Conservation (phyloP, 1,140 invertebrate species). For the Antheraea pernyi region DNA sequence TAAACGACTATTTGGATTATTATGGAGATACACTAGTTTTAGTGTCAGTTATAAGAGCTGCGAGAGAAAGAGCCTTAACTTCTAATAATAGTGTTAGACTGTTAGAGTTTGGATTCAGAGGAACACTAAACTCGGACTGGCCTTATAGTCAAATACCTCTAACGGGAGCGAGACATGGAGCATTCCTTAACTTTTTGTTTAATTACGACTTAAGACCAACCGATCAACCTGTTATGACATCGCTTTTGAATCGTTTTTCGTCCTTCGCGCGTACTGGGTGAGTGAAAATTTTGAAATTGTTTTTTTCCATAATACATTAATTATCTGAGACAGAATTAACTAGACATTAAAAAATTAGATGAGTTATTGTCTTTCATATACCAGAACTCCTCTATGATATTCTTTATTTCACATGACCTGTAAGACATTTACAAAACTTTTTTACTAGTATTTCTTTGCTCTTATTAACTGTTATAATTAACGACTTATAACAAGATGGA, state of each 20-base stretch:
- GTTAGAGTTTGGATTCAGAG: slow-evolving; percentile 51
- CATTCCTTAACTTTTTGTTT: slow-evolving; percentile 55
- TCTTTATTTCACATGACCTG: too few relatives aligned
- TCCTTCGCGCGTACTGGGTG: slow-evolving; percentile 40
- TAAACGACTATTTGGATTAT: slow-evolving; percentile 63
- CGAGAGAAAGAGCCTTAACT: slow-evolving; percentile 45
- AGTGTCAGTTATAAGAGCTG: slow-evolving; percentile 47
- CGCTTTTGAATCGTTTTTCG: slow-evolving; percentile 35
- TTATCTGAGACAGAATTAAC: too few relatives aligned
- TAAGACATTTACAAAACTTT: too few relatives aligned
- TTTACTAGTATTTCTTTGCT: too few relatives aligned
- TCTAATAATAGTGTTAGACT: slow-evolving; percentile 46
- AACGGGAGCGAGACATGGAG: slow-evolving; percentile 52
- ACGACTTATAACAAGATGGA: too few relatives aligned
- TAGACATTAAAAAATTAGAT: too few relatives aligned
- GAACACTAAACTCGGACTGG: slow-evolving; percentile 51
- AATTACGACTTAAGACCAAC: slow-evolving; percentile 40
- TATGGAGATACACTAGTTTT: slow-evolving; percentile 55
- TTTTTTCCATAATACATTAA: too few relatives aligned
- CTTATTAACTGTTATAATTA: too few relatives aligned
- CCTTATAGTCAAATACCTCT: slow-evolving; percentile 48
- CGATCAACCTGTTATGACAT: slow-evolving; percentile 29
- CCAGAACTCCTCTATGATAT: too few relatives aligned
- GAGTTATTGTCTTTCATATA: too few relatives aligned
- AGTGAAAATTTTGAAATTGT: too few relatives aligned